A percentile compares a stretch with the other conserved stretches of the same genome.
Conservation (phyloP, 2,113 vertebrate species). For the Lycocorax pyrrhopterus region DNA sequence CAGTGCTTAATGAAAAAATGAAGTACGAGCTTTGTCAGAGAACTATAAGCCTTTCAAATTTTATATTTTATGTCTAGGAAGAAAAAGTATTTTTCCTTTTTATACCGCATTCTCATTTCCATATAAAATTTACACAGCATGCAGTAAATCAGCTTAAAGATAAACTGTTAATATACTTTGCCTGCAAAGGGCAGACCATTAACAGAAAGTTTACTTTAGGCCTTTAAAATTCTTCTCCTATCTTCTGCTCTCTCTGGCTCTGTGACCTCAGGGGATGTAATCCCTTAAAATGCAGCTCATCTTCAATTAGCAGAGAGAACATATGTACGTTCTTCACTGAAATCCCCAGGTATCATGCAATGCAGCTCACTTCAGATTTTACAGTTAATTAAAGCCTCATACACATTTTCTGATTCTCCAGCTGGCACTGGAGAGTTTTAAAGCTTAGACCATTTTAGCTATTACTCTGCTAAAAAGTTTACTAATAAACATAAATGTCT, state of each 20-base stretch:
- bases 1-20: not conserved
- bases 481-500: slow-evolving; percentile 52
- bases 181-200: slow-evolving; percentile 36
- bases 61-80: not conserved
- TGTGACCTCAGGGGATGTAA: slow-evolving; percentile 60
- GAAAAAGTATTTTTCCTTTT: not conserved
- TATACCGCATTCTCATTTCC: not conserved
- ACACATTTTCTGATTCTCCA: slow-evolving; percentile 65
- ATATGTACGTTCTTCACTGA: slow-evolving; percentile 73
- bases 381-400: slow-evolving; percentile 75
- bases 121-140: not conserved
- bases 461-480: slow-evolving; percentile 47
- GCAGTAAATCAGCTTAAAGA: slow-evolving; percentile 19
- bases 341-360: slow-evolving; percentile 71
- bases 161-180: slow-evolving; percentile 14
- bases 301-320: slow-evolving; percentile 76
- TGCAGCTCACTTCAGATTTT: slow-evolving; percentile 67
- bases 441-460: slow-evolving; percentile 48
- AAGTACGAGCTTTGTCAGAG: not conserved
- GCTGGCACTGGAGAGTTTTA: slow-evolving; percentile 61
- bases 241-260: slow-evolving; percentile 11
- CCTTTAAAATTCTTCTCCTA: slow-evolving; percentile 65
- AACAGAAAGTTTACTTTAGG: slow-evolving; percentile 61
- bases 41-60: not conserved
- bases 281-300: slow-evolving; percentile 74